Conservation (phyloP, 2,113 vertebrate species). For the Lepus timidus region DNA sequence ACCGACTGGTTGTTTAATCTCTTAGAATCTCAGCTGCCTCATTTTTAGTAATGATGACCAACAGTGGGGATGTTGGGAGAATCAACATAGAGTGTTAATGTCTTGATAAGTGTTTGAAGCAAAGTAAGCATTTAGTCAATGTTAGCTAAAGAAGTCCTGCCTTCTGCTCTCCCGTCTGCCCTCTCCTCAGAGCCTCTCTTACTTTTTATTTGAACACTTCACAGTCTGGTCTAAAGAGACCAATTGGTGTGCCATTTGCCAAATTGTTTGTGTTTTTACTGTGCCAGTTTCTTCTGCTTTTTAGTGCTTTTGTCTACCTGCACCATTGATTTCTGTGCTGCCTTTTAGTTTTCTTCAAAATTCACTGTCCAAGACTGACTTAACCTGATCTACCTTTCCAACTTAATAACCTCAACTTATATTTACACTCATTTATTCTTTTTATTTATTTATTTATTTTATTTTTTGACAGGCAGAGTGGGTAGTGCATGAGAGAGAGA, state of each 20-base stretch:
- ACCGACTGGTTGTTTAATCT: background rate
- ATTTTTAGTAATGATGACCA: slow-evolving; percentile 20
- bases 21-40: background rate
- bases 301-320: slow-evolving; percentile 24
- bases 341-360: slow-evolving; percentile 22
- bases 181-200: background rate
- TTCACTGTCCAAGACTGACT: slow-evolving; percentile 39
- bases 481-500: too few relatives aligned
- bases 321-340: slow-evolving; percentile 4
- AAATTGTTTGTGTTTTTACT: slow-evolving; percentile 47
- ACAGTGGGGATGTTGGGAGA: background rate
- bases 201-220: slow-evolving; percentile 15
- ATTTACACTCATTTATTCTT: slow-evolving; percentile 45
- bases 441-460: too few relatives aligned
- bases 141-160: background rate
- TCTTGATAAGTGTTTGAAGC: background rate
- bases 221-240: background rate
- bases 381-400: background rate
- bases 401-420: slow-evolving; percentile 48
- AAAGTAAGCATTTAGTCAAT: slow-evolving; percentile 7
- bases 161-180: background rate
- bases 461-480: too few relatives aligned
- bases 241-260: slow-evolving; percentile 6
- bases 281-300: slow-evolving; percentile 37
- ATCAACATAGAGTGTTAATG: slow-evolving; percentile 21